Evolutionary conservation across 2,797 vertebrate genomes (phyloP).

Genomic region (Sebastes ruberrimus): DNA sequence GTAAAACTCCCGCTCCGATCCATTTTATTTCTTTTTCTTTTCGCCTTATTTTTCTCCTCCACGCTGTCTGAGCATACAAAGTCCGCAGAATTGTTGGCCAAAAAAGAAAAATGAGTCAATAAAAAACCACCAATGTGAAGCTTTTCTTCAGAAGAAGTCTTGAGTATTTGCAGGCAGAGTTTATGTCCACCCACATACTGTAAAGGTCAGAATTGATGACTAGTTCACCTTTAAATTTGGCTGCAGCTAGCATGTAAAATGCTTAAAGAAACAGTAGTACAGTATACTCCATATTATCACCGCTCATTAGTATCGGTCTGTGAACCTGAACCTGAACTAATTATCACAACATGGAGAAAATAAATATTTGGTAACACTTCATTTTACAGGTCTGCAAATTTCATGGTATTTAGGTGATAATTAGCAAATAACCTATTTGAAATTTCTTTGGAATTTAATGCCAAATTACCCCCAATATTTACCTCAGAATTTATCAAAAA

Average conservation of each 20-base stretch:
- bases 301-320: not conserved
- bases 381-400: too few relatives aligned
- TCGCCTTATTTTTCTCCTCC: conserved; percentile 18
- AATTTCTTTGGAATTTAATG: too few relatives aligned
- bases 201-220: not conserved
- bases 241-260: not conserved
- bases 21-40: conserved; percentile 3
- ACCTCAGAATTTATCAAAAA: too few relatives aligned
- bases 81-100: not conserved
- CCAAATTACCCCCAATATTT: too few relatives aligned
- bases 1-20: conserved; percentile 9
- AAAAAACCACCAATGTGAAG: not conserved
- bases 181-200: not conserved
- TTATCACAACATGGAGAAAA: not conserved
- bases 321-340: not conserved
- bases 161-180: not conserved
- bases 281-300: not conserved
- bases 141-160: not conserved
- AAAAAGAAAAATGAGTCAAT: conserved; percentile 15
- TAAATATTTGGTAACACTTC: too few relatives aligned
- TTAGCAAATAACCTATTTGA: too few relatives aligned
- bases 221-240: not conserved
- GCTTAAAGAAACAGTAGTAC: not conserved
- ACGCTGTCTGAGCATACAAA: not conserved
- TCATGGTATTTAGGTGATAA: too few relatives aligned